A percentile compares a stretch with the other conserved stretches of the same genome.
Evolutionary conservation across 2,888 invertebrate genomes (phyloP).

Genomic region (Pyrocoelia pectoralis): DNA sequence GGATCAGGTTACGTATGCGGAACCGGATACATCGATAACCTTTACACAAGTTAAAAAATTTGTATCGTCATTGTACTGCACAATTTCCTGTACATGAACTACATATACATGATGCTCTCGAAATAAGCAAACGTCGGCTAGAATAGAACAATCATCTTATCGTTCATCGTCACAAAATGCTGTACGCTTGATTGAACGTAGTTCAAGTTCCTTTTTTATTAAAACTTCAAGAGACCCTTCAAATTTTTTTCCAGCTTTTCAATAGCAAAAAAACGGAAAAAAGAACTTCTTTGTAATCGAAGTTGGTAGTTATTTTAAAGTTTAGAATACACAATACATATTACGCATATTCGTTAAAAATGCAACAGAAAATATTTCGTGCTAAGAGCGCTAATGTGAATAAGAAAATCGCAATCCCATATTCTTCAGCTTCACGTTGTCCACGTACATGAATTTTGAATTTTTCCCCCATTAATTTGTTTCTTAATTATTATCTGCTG

Average conservation of each 20-base stretch:
- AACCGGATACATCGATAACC: constrained; percentile 19
- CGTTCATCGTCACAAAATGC: constrained; percentile 20
- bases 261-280: not conserved
- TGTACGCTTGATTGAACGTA: constrained; percentile 17
- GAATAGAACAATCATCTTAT: constrained; percentile 16
- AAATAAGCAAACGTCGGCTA: constrained; percentile 12
- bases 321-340: too few species aligned
- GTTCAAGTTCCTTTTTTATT: constrained; percentile 9
- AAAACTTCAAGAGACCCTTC: constrained; percentile 14
- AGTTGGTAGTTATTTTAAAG: not conserved
- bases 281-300: not conserved
- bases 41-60: constrained; percentile 9
- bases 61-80: constrained; percentile 8
- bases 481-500: too few species aligned
- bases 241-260: constrained; percentile 9
- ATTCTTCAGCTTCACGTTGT: too few species aligned
- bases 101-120: constrained; percentile 11
- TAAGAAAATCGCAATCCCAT: too few species aligned
- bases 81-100: constrained; percentile 3
- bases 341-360: too few species aligned
- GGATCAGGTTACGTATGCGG: constrained; percentile 16
- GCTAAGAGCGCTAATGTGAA: too few species aligned
- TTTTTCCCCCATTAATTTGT: too few species aligned
- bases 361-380: too few species aligned
- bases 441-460: too few species aligned